Conservation (phyloP, 2,888 invertebrate species). For the Temnothorax rugatulus region DNA sequence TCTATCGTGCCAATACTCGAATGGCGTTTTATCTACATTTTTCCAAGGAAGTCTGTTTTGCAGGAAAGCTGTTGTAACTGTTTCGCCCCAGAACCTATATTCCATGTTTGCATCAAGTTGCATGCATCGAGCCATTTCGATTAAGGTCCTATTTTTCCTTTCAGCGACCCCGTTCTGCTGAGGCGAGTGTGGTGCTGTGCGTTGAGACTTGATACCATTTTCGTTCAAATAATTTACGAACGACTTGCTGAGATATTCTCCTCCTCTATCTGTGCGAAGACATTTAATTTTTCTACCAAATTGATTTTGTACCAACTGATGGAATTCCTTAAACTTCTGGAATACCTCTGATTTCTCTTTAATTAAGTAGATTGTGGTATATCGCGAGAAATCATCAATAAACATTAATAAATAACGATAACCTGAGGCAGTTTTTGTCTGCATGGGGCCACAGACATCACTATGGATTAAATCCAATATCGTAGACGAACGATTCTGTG, state of each 20-base stretch:
- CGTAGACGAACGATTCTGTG: neutral
- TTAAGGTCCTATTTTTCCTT: neutral
- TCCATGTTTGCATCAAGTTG: too few species aligned
- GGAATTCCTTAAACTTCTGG: neutral
- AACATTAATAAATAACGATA: neutral
- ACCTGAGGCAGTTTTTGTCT: neutral
- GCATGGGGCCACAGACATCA: neutral
- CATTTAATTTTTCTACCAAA: neutral
- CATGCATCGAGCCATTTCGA: neutral
- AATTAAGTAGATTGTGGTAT: neutral
- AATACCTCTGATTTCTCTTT: neutral
- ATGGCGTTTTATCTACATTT: neutral
- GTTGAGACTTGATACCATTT: neutral
- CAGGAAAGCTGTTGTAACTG: neutral
- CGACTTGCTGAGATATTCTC: neutral
- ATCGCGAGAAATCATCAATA: neutral
- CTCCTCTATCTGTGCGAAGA: neutral
- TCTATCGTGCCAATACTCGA: neutral
- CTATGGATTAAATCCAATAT: neutral
- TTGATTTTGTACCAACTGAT: neutral
- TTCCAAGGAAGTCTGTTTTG: neutral
- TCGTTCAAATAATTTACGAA: neutral
- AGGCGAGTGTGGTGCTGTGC: neutral
- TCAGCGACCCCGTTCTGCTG: neutral
- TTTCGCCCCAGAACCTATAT: neutral